Evolutionary conservation across 1,140 invertebrate genomes (phyloP), one percentile per base, ranked within the genome.

Genomic region (Drosophila rhopaloa): DNA sequence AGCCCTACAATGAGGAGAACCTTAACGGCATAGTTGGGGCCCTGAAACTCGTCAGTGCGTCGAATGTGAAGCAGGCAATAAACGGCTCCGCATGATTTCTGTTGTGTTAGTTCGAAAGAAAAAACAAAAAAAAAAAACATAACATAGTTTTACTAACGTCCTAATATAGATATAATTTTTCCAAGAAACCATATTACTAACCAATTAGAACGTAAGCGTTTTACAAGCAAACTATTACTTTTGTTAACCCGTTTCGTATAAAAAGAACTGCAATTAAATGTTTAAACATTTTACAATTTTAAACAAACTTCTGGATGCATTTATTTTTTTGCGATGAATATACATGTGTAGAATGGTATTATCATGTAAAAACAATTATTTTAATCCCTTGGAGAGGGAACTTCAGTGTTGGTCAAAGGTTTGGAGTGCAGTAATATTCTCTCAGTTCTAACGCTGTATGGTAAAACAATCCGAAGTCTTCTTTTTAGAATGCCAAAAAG

Each of bases 1-100:
- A 90, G 24, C 72, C 79, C 38, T 92, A 92, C 46, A 89, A 86
- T 40, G 92, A 92, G 76, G 60, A 84, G 13, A 92, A 90, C 56
- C 58, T 92, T 29, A 91, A 91, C 24, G 86, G 78, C 16, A 91
- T 92, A 7, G 71, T 92, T 27, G 76, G 63, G 7, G 92, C 92
- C 4, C 55, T 92, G 14, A 92, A 92, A 44, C 47, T 89, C 29
- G 91, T 91, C 24, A 88, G 81, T 44, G 88, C 83, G 37, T 82
- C 86, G 10, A 92, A 92, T 75, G 80, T 92, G 53, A 70, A 92
- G 59, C 91, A 92, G 70, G 91, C 91, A 27, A 92, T 92, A 47
- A 92, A 92, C 55, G 77, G 90, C 6, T 79, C 85, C 0, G 76
- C 79, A 62, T 89, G 84, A 89, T 53, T 68, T 41, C 54, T 81